phyloP scores from a whole-genome alignment of 2,113 vertebrate genomes.

The Prunella himalayana region DNA sequence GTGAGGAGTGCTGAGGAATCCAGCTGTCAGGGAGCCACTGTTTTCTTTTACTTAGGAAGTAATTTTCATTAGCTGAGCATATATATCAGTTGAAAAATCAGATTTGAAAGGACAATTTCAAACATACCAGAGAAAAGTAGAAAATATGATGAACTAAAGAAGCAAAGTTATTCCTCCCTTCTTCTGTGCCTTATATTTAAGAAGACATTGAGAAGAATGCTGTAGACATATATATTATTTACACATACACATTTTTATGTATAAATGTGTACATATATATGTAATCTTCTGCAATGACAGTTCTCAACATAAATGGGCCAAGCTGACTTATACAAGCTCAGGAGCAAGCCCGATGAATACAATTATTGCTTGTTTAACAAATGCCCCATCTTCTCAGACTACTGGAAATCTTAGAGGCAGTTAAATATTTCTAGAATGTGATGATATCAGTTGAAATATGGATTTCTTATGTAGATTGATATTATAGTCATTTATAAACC shows the following conservation, averaged over 20 bases:
- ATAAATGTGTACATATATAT: not conserved
- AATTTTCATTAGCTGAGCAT: not conserved
- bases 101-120: not conserved
- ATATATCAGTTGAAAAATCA: not conserved
- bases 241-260: not conserved
- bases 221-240: not conserved
- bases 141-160: not conserved
- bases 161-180: not conserved
- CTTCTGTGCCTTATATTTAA: not conserved
- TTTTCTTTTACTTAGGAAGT: constrained; percentile 7
- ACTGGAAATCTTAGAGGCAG: not conserved
- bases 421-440: not conserved
- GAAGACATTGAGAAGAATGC: not conserved
- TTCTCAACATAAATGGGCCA: not conserved
- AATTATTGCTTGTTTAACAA: not conserved
- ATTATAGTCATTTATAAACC: not conserved
- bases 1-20: not conserved
- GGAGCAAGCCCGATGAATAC: fast-evolving
- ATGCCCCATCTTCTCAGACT: not conserved
- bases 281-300: not conserved
- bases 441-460: not conserved
- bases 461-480: not conserved
- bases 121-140: not conserved
- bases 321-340: not conserved
- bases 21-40: not conserved